A percentile compares a stretch with the other conserved stretches of the same genome.
Evolutionary conservation across 2,797 vertebrate genomes (phyloP).

Genomic region (Adrianichthys oophorus): DNA sequence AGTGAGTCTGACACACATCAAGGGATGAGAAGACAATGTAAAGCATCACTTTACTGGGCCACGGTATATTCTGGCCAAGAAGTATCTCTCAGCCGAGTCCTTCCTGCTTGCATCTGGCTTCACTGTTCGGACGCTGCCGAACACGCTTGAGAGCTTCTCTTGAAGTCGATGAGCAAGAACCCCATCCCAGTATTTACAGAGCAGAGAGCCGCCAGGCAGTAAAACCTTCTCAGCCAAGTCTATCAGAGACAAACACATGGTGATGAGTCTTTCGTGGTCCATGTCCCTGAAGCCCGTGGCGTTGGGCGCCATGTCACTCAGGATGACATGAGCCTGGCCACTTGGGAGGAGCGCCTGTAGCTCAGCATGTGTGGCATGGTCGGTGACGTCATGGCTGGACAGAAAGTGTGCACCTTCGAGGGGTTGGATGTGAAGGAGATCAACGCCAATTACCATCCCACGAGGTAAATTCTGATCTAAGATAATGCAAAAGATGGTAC

Average conservation of each 20-base stretch:
- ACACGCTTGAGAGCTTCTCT: conserved; percentile 75
- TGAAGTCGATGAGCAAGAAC: conserved; percentile 73
- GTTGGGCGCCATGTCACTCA: conserved; percentile 96
- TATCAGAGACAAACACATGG: conserved; percentile 81
- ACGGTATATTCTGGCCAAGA: conserved; percentile 82
- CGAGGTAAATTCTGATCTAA: conserved; percentile 77
- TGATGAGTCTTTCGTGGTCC: conserved; percentile 87
- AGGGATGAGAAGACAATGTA: neutral
- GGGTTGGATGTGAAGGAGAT: conserved; percentile 83
- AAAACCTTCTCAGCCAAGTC: conserved; percentile 79
- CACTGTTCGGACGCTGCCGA: conserved; percentile 78
- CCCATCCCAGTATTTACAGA: conserved; percentile 96
- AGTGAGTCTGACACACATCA: neutral
- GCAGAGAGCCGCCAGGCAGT: conserved; percentile 78
- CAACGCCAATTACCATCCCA: conserved; percentile 88
- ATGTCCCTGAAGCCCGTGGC: conserved; percentile 88
- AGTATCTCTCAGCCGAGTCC: conserved; percentile 89
- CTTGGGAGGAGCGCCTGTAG: conserved; percentile 83
- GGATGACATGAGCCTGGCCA: conserved; percentile 81
- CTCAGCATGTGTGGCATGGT: conserved; percentile 66
- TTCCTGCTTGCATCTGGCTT: conserved; percentile 91
- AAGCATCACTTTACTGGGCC: conserved; percentile 32
- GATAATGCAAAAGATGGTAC: conserved; percentile 15
- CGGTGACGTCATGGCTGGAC: conserved; percentile 78
- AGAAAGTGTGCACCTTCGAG: conserved; percentile 89